These are phyloP conservation scores for Crocallis elinguaria DNA, from an alignment of 2,888 invertebrate genomes.

Conservation along the genomic window DNA sequence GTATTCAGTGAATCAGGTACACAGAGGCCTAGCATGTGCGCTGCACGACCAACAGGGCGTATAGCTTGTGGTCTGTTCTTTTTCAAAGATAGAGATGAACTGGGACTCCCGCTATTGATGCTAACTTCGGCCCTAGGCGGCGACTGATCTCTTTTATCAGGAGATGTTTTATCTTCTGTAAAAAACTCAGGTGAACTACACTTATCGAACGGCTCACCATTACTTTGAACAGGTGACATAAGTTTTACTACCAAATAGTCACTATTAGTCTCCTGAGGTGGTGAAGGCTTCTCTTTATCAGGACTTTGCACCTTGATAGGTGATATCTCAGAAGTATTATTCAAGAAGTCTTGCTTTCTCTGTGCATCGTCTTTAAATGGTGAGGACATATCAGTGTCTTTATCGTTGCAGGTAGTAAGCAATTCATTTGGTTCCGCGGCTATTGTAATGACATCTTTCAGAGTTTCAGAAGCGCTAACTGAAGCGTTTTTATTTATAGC, in stretches of 20 bases:
- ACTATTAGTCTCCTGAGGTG: conserved; percentile 64
- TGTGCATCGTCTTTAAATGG: conserved; percentile 67
- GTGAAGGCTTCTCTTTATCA: conserved; percentile 58
- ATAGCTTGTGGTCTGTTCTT: conserved; percentile 68
- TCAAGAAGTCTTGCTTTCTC: conserved; percentile 81
- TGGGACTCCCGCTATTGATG: conserved; percentile 61
- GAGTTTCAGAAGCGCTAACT: background rate
- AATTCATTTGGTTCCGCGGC: background rate
- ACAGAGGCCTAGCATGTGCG: conserved; percentile 78
- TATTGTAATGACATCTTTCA: conserved; percentile 1
- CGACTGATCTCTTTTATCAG: conserved; percentile 70
- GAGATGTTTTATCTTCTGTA: conserved; percentile 74
- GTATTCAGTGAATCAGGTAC: conserved; percentile 62
- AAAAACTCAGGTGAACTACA: conserved; percentile 75
- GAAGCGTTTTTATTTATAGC: background rate
- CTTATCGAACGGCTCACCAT: conserved; percentile 71
- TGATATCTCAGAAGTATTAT: conserved; percentile 85
- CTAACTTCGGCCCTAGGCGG: conserved; percentile 64
- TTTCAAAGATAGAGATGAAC: conserved; percentile 69
- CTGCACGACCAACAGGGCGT: conserved; percentile 67
- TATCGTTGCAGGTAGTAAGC: conserved; percentile 23
- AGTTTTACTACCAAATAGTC: conserved; percentile 72
- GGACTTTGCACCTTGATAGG: conserved; percentile 82
- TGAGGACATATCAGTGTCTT: conserved; percentile 59
- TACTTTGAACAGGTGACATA: conserved; percentile 67